Conservation (phyloP, 2,888 invertebrate species). For the Drosophila infuscata region DNA sequence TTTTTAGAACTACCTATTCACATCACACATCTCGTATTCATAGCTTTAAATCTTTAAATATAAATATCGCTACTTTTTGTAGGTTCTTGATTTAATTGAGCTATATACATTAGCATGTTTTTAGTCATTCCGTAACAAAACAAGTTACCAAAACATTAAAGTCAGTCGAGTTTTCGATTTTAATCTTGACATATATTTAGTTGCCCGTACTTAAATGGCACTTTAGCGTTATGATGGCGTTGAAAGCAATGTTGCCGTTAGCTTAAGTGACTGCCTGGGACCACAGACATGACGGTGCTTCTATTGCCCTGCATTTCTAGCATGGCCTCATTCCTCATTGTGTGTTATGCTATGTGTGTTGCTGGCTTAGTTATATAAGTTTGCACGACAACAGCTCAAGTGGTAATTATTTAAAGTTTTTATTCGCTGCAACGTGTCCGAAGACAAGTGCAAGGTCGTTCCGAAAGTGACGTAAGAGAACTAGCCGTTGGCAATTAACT, state of each 20-base stretch:
- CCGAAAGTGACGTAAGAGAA: conserved; percentile 31
- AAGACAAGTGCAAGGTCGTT: conserved; percentile 67
- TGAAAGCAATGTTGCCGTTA: conserved; percentile 13
- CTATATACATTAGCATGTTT: neutral
- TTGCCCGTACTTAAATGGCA: conserved; percentile 46
- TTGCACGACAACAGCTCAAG: conserved; percentile 47
- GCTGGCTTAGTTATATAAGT: conserved; percentile 71
- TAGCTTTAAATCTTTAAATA: neutral
- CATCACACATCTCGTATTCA: neutral
- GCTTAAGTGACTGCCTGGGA: conserved; percentile 19
- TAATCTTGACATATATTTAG: conserved; percentile 45
- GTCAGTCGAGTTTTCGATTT: neutral
- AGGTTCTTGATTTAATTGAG: neutral
- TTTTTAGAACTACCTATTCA: neutral
- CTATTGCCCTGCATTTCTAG: neutral
- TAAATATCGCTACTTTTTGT: neutral
- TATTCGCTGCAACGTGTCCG: conserved; percentile 21
- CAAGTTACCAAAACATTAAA: neutral
- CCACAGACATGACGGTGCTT: conserved; percentile 11
- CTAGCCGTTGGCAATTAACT: conserved; percentile 36
- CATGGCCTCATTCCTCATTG: conserved; percentile 11
- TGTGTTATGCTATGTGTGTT: conserved; percentile 32
- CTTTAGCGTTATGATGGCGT: conserved; percentile 19
- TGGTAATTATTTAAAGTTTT: conserved; percentile 66
- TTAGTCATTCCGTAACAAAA: neutral